Evolutionary conservation across 2,888 invertebrate species (phyloP).

Genomic region (Torymus texanus): DNA sequence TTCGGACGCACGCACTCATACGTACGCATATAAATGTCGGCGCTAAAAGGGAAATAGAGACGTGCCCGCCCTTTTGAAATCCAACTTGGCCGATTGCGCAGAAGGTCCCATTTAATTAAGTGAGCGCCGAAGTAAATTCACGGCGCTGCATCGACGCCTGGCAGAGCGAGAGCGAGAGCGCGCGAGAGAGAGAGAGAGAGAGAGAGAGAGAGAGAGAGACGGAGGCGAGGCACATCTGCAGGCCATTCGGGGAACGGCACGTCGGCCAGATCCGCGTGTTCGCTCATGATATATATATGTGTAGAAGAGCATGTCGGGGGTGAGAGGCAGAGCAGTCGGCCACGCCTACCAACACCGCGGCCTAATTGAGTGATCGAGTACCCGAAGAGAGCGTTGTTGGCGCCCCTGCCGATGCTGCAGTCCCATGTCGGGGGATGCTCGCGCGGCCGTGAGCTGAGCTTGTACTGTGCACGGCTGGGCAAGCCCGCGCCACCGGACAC

Average conservation of each 20-base stretch:
- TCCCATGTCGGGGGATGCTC: background rate
- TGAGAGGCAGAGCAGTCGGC: constrained; percentile 53
- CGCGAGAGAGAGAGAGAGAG: background rate
- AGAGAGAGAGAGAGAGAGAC: background rate
- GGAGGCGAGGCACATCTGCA: background rate
- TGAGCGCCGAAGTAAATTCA: constrained; percentile 42
- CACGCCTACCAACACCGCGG: constrained; percentile 69
- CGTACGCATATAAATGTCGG: too few relatives aligned
- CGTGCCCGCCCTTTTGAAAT: constrained; percentile 42
- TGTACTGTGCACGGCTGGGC: background rate
- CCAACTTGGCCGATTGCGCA: background rate
- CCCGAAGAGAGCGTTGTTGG: constrained; percentile 28
- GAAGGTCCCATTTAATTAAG: constrained; percentile 41
- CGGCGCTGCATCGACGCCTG: constrained; percentile 1
- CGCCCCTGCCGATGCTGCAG: constrained; percentile 19
- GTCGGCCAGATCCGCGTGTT: constrained; percentile 57
- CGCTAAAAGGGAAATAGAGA: constrained; percentile 31
- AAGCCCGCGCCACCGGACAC: too few relatives aligned
- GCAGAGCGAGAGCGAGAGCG: background rate
- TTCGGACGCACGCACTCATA: too few relatives aligned
- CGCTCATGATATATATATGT: constrained; percentile 67
- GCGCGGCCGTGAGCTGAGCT: background rate
- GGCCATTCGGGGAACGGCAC: background rate
- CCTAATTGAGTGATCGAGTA: constrained; percentile 66
- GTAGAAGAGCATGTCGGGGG: too few relatives aligned